Evolutionary conservation across 1,140 invertebrate species (phyloP).

Genomic region (Drosophila burlai): DNA sequence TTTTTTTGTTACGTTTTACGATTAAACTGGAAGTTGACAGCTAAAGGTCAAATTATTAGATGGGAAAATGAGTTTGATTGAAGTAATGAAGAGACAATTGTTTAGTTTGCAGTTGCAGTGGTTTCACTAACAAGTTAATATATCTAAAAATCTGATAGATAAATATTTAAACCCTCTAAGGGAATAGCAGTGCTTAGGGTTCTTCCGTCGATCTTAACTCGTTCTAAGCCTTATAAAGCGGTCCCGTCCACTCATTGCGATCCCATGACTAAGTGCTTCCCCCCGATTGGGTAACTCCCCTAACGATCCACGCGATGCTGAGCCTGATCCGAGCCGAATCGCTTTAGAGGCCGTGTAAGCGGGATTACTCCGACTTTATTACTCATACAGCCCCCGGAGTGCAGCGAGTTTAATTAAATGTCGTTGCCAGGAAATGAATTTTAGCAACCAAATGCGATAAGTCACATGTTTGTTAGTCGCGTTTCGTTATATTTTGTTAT

Average conservation of each 20-base stretch:
- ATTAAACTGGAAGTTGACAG: not conserved
- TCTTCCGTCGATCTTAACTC: not conserved
- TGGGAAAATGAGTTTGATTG: not conserved
- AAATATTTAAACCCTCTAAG: not conserved
- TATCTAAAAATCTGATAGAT: not conserved
- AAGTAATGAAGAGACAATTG: not conserved
- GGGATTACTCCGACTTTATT: conserved; percentile 14
- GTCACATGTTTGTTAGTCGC: conserved; percentile 34
- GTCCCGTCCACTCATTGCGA: not conserved
- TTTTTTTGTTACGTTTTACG: conserved; percentile 13
- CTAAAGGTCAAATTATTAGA: conserved; percentile 14
- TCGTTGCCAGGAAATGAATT: conserved; percentile 46
- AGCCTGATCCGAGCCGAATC: not conserved
- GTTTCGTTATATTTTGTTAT: conserved; percentile 1
- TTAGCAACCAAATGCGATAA: conserved; percentile 47
- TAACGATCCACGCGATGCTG: not conserved
- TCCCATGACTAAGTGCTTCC: not conserved
- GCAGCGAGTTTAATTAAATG: conserved; percentile 39
- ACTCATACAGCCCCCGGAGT: conserved; percentile 11
- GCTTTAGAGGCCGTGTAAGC: not conserved
- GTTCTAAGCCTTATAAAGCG: not conserved
- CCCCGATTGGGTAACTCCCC: not conserved
- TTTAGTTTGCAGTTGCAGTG: not conserved
- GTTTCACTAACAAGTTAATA: not conserved
- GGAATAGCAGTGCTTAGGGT: not conserved